Evolutionary conservation across 2,797 vertebrate species (phyloP).

Genomic region (Galago senegalensis): DNA sequence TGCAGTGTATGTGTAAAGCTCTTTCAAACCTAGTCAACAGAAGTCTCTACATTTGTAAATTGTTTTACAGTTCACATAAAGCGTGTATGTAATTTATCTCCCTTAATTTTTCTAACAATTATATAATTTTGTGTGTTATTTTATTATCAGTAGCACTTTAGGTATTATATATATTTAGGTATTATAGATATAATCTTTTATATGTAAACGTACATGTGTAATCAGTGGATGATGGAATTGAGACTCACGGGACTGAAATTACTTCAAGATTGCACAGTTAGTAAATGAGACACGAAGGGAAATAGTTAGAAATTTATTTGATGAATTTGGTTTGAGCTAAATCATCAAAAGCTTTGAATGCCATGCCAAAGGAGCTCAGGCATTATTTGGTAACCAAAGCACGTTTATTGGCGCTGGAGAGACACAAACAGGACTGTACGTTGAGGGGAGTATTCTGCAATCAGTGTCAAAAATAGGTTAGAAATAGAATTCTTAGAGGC

Average conservation of each 20-base stretch:
- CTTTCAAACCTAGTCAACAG: neutral
- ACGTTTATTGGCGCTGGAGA: slow-evolving; percentile 15
- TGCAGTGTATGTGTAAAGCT: neutral
- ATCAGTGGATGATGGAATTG: neutral
- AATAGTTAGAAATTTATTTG: neutral
- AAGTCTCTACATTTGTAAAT: neutral
- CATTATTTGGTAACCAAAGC: slow-evolving; percentile 2
- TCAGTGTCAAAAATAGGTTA: slow-evolving; percentile 43
- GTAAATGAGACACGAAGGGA: neutral
- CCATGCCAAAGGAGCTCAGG: neutral
- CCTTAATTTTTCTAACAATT: slow-evolving; percentile 3
- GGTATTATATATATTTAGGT: neutral
- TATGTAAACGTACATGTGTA: neutral
- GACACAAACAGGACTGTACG: neutral
- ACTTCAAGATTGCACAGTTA: neutral
- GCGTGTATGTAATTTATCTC: neutral
- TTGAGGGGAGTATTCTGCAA: slow-evolving; percentile 1
- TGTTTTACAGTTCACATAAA: neutral
- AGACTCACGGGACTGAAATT: neutral
- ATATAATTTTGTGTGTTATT: neutral
- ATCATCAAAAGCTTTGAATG: neutral
- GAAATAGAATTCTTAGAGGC: slow-evolving; percentile 35
- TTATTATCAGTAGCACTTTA: neutral
- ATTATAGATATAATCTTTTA: neutral
- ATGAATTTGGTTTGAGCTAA: neutral